These are phyloP conservation scores for Gambusia holbrooki DNA, from an alignment of 2,113 vertebrate genomes.

Conservation along the genomic window DNA sequence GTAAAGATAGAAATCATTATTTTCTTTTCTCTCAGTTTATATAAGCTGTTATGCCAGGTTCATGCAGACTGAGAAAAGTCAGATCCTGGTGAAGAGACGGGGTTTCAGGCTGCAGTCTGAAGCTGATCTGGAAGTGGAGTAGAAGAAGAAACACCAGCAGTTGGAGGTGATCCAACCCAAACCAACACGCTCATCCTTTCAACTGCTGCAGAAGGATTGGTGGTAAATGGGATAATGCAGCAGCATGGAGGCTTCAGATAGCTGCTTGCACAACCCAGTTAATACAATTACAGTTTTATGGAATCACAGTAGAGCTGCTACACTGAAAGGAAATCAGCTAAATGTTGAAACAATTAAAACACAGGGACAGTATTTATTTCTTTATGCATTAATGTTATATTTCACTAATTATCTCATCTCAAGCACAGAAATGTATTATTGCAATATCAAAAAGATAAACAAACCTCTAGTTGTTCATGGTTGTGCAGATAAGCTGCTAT, in stretches of 20 bases:
- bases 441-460: no score
- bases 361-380: no score
- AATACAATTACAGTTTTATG: constrained; percentile 66
- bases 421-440: no score
- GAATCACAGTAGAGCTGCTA: constrained; percentile 22
- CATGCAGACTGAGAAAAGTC: constrained; percentile 37
- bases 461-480: no score
- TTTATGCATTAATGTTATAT: no score
- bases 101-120: constrained; percentile 43
- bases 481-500: no score
- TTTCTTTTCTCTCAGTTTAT: constrained; percentile 28
- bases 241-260: constrained; percentile 74
- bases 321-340: constrained; percentile 48
- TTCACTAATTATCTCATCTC: no score
- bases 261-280: constrained; percentile 62
- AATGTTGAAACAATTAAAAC: constrained; percentile 63
- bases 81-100: constrained; percentile 46
- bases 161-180: constrained; percentile 74
- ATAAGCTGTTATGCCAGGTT: constrained; percentile 35
- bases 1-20: constrained; percentile 47
- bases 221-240: constrained; percentile 78
- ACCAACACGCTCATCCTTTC: constrained; percentile 73
- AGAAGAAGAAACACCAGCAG: constrained; percentile 59
- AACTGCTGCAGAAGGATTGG: constrained; percentile 80
- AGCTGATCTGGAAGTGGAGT: constrained; percentile 54